Conservation (phyloP, 2,113 vertebrate genomes). For the Gymnogyps californianus region DNA sequence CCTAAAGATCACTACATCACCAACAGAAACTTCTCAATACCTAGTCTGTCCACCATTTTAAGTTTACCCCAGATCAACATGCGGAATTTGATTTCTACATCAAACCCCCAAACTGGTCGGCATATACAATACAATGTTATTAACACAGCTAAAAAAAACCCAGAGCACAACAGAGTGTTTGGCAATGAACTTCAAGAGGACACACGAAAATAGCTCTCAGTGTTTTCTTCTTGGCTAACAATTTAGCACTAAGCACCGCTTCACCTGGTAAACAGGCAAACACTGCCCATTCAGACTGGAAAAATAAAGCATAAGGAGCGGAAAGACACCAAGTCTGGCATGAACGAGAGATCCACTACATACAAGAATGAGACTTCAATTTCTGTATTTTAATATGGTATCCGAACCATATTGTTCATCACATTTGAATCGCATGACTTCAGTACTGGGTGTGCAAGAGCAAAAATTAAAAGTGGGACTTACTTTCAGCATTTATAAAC, state of each 20-base stretch:
- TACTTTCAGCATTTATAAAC: neutral
- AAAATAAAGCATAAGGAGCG: neutral
- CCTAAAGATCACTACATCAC: neutral
- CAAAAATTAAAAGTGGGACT: neutral
- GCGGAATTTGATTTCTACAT: neutral
- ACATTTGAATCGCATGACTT: accelerated
- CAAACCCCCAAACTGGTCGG: accelerated
- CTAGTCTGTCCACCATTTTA: neutral
- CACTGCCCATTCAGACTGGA: neutral
- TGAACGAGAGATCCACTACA: neutral
- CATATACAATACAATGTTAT: neutral
- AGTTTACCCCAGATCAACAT: neutral
- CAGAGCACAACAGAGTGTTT: no score
- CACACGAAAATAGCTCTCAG: neutral
- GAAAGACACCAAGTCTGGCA: neutral
- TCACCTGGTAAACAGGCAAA: neutral
- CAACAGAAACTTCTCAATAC: neutral
- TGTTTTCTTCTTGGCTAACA: neutral
- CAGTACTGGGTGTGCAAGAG: neutral
- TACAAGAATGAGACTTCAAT: neutral
- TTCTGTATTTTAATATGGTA: neutral
- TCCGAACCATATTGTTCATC: neutral
- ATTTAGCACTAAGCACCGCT: neutral
- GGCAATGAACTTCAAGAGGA: neutral
- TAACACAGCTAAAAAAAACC: neutral